A percentile compares a stretch with the other conserved stretches of the same genome.
Conservation (phyloP, 2,113 vertebrate genomes). For the Crotalus helleri region DNA sequence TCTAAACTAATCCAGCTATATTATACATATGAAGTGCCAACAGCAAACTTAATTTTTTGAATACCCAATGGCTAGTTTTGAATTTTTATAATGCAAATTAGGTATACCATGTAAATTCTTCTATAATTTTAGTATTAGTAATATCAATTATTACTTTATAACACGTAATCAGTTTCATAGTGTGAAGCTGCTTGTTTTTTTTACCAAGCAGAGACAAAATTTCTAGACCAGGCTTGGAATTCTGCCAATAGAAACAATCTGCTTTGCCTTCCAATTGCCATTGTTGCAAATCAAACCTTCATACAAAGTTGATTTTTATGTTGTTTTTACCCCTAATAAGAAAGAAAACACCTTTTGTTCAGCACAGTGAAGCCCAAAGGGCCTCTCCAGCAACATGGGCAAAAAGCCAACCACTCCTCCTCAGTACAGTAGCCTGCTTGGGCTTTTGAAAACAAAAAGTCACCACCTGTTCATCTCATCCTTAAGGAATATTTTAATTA, state of each 20-base stretch:
- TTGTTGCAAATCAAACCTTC: not conserved
- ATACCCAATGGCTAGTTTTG: not conserved
- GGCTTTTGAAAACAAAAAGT: conserved; percentile 3
- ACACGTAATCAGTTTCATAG: not conserved
- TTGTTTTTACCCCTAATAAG: not conserved
- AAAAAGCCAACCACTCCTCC: not conserved
- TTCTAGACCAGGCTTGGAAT: not conserved
- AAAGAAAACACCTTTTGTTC: conserved; percentile 14
- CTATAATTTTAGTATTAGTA: not conserved
- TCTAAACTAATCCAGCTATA: not conserved
- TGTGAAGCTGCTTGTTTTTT: not conserved
- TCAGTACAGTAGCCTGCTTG: not conserved
- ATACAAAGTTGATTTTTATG: not conserved
- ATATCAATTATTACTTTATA: not conserved
- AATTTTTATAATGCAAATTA: not conserved
- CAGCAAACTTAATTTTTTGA: not conserved
- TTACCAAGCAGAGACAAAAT: not conserved
- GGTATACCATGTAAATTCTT: not conserved
- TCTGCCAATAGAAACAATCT: not conserved
- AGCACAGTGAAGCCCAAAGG: conserved; percentile 1
- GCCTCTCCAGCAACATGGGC: not conserved
- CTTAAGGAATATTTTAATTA: conserved; percentile 22
- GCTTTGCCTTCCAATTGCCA: not conserved
- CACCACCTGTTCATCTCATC: conserved; percentile 14
- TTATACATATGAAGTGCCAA: not conserved